phyloP scores from a whole-genome alignment of 2,113 vertebrate genomes.

The Hymenochirus boettgeri region DNA sequence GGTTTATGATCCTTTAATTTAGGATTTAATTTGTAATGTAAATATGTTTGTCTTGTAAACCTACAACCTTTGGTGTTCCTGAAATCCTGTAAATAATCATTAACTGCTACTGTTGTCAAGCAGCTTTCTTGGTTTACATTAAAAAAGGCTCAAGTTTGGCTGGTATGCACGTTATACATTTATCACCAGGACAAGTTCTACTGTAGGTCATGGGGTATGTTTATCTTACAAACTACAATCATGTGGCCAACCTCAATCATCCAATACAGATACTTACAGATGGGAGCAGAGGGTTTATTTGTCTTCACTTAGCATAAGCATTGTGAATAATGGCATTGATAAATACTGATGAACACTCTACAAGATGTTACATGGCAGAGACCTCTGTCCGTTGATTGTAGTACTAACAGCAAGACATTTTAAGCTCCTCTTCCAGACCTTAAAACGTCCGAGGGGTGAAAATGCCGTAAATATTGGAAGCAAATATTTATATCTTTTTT shows the following conservation, averaged over 20 bases:
- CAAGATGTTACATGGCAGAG: slow-evolving; percentile 5
- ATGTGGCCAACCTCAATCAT: slow-evolving; percentile 24
- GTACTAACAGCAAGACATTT: neutral
- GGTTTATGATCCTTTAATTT: too few relatives aligned
- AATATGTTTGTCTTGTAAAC: neutral
- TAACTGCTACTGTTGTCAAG: neutral
- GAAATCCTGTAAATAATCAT: neutral
- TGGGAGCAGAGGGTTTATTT: slow-evolving; percentile 26
- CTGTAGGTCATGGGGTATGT: slow-evolving; percentile 18
- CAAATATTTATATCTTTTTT: too few relatives aligned
- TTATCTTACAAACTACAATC: slow-evolving; percentile 30
- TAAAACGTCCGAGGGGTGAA: neutral
- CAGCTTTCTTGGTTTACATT: neutral
- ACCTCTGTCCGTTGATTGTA: slow-evolving; percentile 1
- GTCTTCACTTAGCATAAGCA: slow-evolving; percentile 18
- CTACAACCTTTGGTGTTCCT: neutral
- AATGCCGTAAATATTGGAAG: too few relatives aligned
- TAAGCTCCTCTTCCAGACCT: neutral
- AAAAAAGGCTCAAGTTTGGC: neutral
- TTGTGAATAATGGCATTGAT: slow-evolving; percentile 23
- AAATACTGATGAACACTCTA: slow-evolving; percentile 10
- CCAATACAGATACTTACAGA: slow-evolving; percentile 26
- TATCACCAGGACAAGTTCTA: slow-evolving; percentile 9
- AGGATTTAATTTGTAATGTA: too few relatives aligned
- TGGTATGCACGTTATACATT: slow-evolving; percentile 10